Evolutionary conservation across 2,888 invertebrate genomes (phyloP).

Genomic region (Syrphus vitripennis): DNA sequence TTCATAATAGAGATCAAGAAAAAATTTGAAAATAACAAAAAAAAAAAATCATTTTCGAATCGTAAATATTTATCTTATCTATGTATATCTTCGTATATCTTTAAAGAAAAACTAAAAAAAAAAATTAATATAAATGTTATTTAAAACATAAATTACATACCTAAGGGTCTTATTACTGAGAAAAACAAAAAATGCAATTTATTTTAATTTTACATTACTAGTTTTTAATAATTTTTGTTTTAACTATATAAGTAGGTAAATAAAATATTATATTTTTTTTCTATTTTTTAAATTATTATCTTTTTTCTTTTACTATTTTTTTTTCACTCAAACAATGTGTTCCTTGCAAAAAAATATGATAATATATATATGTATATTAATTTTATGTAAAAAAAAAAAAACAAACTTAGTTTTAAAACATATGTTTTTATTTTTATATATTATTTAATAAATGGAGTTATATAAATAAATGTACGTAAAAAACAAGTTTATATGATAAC

Average conservation of each 20-base stretch:
- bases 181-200: slow-evolving; percentile 38
- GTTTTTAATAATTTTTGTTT: background rate
- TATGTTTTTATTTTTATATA: slow-evolving; percentile 8
- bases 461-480: slow-evolving; percentile 26
- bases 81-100: slow-evolving; percentile 38
- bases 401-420: slow-evolving; percentile 36
- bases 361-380: slow-evolving; percentile 1
- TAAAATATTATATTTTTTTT: slow-evolving; percentile 5
- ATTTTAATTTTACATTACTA: slow-evolving; percentile 14
- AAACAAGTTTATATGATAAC: background rate
- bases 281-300: slow-evolving; percentile 9
- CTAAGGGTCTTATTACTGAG: slow-evolving; percentile 63
- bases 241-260: background rate
- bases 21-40: background rate
- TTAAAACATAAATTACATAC: slow-evolving; percentile 12
- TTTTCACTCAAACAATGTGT: slow-evolving; percentile 63
- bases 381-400: slow-evolving; percentile 31
- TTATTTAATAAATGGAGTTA: slow-evolving; percentile 11
- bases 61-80: slow-evolving; percentile 31
- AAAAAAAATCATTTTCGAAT: slow-evolving; percentile 42
- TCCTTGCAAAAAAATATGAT: slow-evolving; percentile 36
- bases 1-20: slow-evolving; percentile 9
- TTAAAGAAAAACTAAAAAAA: slow-evolving; percentile 19
- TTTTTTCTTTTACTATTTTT: background rate
- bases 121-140: slow-evolving; percentile 1